Evolutionary conservation across 2,888 invertebrate species (phyloP).

Genomic region (Caenorhabditis panamensis): DNA sequence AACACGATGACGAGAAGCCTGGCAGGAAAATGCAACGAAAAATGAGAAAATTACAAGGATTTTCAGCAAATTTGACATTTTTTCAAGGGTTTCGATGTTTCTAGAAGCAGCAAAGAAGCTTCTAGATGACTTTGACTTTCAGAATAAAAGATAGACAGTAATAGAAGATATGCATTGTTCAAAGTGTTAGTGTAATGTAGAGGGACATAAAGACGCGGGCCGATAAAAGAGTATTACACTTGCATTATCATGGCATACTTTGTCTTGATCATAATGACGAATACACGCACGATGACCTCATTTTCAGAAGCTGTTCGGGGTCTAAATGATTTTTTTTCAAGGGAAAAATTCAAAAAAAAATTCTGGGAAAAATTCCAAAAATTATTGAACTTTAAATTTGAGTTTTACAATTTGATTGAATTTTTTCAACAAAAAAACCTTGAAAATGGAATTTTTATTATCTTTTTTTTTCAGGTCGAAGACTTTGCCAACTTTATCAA

Average conservation of each 20-base stretch:
- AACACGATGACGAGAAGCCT: slow-evolving; percentile 28
- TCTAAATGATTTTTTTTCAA: not conserved
- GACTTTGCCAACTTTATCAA: slow-evolving; percentile 46
- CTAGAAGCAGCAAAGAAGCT: too few relatives aligned
- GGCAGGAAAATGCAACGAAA: not conserved
- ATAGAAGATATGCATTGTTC: not conserved
- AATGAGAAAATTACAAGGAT: slow-evolving; percentile 2
- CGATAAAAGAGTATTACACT: not conserved
- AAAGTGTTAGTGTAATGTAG: not conserved
- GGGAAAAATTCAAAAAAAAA: not conserved
- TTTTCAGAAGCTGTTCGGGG: too few relatives aligned
- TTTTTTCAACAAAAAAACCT: too few relatives aligned
- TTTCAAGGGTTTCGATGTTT: too few relatives aligned
- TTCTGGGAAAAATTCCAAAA: not conserved
- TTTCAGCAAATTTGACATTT: not conserved
- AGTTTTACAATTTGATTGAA: not conserved
- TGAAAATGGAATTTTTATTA: too few relatives aligned
- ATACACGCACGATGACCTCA: too few relatives aligned
- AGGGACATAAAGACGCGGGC: not conserved
- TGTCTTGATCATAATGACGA: not conserved
- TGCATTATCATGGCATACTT: too few relatives aligned
- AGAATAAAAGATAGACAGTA: not conserved
- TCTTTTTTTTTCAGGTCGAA: slow-evolving; percentile 55
- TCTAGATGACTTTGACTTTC: not conserved
- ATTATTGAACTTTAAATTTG: not conserved